Evolutionary conservation across 2,888 invertebrate species (phyloP).

Genomic region (Leptinotarsa tumamoca): DNA sequence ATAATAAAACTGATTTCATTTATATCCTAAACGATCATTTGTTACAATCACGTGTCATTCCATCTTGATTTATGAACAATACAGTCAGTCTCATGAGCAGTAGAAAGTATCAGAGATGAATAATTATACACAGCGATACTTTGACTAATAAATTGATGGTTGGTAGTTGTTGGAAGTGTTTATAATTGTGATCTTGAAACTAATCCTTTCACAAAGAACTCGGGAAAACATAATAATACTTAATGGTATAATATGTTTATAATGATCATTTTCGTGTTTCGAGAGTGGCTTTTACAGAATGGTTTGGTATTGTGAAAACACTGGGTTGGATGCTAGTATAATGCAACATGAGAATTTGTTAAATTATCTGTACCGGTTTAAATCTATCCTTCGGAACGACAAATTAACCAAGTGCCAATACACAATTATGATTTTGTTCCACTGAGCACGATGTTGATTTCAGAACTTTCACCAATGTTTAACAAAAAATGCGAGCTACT

Average conservation of each 20-base stretch:
- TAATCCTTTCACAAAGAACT: conserved; percentile 37
- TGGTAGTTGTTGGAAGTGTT: conserved; percentile 35
- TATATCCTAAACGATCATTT: conserved; percentile 1
- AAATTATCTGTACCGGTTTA: background rate
- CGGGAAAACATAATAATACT: conserved; percentile 30
- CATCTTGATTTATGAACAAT: conserved; percentile 22
- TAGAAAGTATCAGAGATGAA: conserved; percentile 18
- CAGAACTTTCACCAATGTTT: too few relatives aligned
- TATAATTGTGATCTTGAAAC: conserved; percentile 32
- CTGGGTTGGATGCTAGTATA: background rate
- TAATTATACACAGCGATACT: conserved; percentile 19
- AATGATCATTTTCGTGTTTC: conserved; percentile 11
- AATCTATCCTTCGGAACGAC: background rate
- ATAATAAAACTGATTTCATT: conserved; percentile 3
- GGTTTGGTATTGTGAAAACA: conserved; percentile 9
- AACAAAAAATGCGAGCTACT: too few relatives aligned
- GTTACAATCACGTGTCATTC: conserved; percentile 17
- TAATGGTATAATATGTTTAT: conserved; percentile 34
- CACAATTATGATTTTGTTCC: too few relatives aligned
- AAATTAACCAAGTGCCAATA: background rate
- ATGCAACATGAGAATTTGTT: conserved; percentile 1
- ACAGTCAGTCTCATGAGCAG: background rate
- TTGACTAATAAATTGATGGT: conserved; percentile 34
- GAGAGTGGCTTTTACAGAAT: conserved; percentile 1
- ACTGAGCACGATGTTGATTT: too few relatives aligned